Base-by-base conservation (phyloP, 2,113 vertebrate species). In the Clarias gariepinus region DNA sequence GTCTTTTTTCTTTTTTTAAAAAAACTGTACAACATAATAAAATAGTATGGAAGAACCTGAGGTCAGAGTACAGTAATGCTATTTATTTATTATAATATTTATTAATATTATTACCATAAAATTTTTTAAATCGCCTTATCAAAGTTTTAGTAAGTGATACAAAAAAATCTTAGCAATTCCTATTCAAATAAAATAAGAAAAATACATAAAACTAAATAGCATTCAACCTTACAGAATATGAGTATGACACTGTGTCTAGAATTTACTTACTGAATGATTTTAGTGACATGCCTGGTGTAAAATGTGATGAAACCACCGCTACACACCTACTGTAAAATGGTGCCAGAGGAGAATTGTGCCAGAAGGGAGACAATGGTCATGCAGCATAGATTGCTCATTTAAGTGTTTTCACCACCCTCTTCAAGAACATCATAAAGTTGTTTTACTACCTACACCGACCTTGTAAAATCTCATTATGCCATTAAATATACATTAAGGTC, bases 391-490 rank as follows among this genome's bases (percentile, higher is more conserved):
- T 71, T 60, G 89, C 90, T 83, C 81, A 90, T 85, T 87, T 88
- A 71, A 80, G 89, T 86, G 85, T 85, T 73, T 91, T 90, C 89
- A 92, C 89, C 87, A 89, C 69, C 61, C 74, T 91, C 41, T 83
- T 88, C 66, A 88, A 79, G 88, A 77, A 85, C 63, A 82, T 41
- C 60, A n/a, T 83, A 41, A 78, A 87, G 83, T 81, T 79, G 64
- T 88, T 89, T 92, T 88, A 90, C 81, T 87, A 77, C 82, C 55
- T 82, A 57, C 60, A 68, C 23, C 84, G 68, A 87, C 81, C 81
- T 88, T 87, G 85, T 91, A 86, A 90, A 92, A 93, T 68, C 10
- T 53, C 23, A 63, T 55, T 74, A 61, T 19, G 28, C 53, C 53
- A 91, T 89, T 81, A 63, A 81, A 88, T 85, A 63, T 84, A 84